Evolutionary conservation across 2,797 vertebrate genomes (phyloP), one percentile per base, ranked within the genome.

Genomic region (Channa striata): DNA sequence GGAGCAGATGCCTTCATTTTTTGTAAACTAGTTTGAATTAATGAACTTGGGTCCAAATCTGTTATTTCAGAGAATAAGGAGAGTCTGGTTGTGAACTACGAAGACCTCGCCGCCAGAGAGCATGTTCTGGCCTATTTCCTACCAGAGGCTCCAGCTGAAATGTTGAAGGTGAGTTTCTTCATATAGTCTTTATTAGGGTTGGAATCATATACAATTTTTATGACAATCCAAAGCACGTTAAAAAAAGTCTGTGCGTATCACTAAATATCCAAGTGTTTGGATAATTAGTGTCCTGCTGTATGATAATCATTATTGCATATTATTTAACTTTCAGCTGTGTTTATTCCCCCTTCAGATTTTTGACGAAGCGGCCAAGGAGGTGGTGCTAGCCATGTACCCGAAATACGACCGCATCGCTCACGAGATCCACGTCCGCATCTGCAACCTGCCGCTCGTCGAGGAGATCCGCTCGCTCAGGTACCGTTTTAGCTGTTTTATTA

Each of bases 41-140:
- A 16, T 34, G 2, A 44, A 8, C 16, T 5, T 23, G 1, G 14
- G 1, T 42, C 1, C 1, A 0, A 34, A 13, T 54, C 1, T 42
- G 4, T 37, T 1, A 0, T 13, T 61, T 1, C 80, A 99, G 98
- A 99, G 83, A 99, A 99, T 74, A 96, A 95, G 44, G 97, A 99
- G 92, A 98, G 96, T 72, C 88, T 99, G 90, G 94, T 96, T 33
- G 98, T 98, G 19, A 99, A 97, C 90, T 99, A 99, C 0, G 98
- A 99, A 68, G 97, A 98, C 72, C 91, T 99, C 59, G 98, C 98
- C 0, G 97, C 98, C 74, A 90, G 97, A 34, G 97, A 99, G 37
- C 98, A 99, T 0, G 98, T 99, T 0, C 66, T 99, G 87, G 98
- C 98, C 1, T 99, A 99, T 84, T 99, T 99, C 72, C 91, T 99